Evolutionary conservation across 2,888 invertebrate species (phyloP), one percentile per base, ranked within the genome.

Genomic region (Lobophora halterata): DNA sequence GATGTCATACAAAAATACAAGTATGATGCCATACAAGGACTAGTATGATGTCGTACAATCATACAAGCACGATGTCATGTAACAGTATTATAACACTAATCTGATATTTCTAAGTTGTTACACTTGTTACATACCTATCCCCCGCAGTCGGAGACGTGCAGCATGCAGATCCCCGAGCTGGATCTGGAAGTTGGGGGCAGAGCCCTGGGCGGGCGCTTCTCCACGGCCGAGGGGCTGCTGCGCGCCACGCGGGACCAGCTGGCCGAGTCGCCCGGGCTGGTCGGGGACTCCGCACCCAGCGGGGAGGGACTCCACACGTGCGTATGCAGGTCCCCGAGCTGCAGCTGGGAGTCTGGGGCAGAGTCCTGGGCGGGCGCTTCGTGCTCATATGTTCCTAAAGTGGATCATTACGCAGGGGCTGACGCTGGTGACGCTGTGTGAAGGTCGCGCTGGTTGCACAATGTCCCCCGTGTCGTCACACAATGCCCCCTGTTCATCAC

Each of bases 151-250:
- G 87, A 87, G 38, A 87, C 87, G 0, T 88, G 87, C 62, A 70
- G 67, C 33, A 71, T 87, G 80, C 46, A 58, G 35, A 78, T 87
- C 1, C 98, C 98, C 0, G 97, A 98, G 75, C 68, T 99, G 33
- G 95, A 97, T 1, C 80, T 98, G 52, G 93, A 95, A 61, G 94
- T 95, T 39, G 96, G 97, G 0, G 90, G 95, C 0, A 90, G 92
- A 3, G 94, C 97, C 2, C 81, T 98, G 9, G 95, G 96, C 3
- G 98, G 99, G 0, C 91, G 97, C 31, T 99, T 99, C 76, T 96
- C 97, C 0, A 99, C 99, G 0, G 90, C 98, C 0, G 99, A 99
- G 87, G 99, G 99, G 12, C 92, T 82, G 10, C 49, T 83, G 46
- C 50, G 79, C 1, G 95, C 95, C 8, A 92, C 97, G 26, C 18